phyloP scores from a whole-genome alignment of 2,113 vertebrate genomes.

The Axis porcinus region DNA sequence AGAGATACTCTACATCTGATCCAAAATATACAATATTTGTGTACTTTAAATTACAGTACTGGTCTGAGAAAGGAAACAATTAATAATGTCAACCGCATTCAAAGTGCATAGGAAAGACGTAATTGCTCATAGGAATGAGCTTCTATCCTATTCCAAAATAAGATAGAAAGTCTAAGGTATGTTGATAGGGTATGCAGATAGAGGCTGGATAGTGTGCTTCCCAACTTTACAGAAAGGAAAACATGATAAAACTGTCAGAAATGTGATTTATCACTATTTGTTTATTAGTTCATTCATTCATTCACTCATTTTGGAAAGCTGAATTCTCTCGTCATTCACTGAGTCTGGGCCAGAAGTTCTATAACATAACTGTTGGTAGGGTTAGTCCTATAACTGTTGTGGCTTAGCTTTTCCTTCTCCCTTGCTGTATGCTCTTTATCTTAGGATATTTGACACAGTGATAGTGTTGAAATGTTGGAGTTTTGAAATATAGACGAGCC shows the following conservation, averaged over 20 bases:
- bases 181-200: background rate
- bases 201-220: background rate
- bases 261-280: background rate
- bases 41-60: slow-evolving; percentile 3
- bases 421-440: background rate
- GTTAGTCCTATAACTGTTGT: background rate
- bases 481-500: background rate
- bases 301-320: background rate
- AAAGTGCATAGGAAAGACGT: background rate
- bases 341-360: background rate
- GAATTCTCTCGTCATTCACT: background rate
- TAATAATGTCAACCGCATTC: background rate
- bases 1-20: background rate
- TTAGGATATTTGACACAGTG: background rate
- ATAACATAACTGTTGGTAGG: background rate
- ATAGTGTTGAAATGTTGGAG: background rate
- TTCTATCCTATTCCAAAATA: background rate
- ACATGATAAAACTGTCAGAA: background rate
- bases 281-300: background rate
- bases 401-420: background rate
- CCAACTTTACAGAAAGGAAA: background rate
- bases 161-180: background rate
- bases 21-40: slow-evolving; percentile 17
- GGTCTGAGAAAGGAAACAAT: slow-evolving; percentile 16
- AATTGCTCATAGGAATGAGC: background rate